Base-by-base conservation (phyloP, 2,888 invertebrate genomes). In the Panzeria rudis region DNA sequence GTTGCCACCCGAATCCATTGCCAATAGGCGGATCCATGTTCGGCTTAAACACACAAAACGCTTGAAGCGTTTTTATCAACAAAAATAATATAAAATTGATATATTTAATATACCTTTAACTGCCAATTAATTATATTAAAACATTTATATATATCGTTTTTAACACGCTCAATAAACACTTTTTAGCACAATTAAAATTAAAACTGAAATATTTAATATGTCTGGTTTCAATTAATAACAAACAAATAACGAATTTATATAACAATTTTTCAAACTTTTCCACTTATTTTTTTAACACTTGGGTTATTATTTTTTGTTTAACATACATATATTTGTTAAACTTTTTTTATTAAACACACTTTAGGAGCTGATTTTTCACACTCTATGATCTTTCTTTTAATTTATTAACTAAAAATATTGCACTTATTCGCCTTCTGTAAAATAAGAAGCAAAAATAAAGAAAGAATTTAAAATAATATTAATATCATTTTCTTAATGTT, bases 1-100 rank as follows among this genome's bases (percentile, higher is more conserved):
- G 88, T 87, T 89, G 87, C 87, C 89, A 87, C 89, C 89, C 88
- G 91, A 90, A 92, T 90, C 91, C 91, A 91, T 90, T 90, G 89
- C 90, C 91, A 89, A 89, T 87, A 87, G 91, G 91, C 90, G 91
- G 91, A 91, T 90, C 89, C 91, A 92, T 92, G 41, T 64, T 79
- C 64, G 81, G 69, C 38, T 82, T 62, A n/a, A 73, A 50, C 69
- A 72, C 59, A 54, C 15, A 72, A 79, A 79, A 79, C 78, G 71
- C 78, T 29, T 71, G 15, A 52, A 71, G 71, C 52, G 69, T 71
- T 71, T 78, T 62, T 9, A n/a, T 35, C 17, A 17, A 29, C 15
- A 29, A 62, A 38, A 25, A 41, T 11, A 56, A 8, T 44, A 25
- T 17, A n/a, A 25, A 32, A 9, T n/a, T 23, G 54, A 56, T 44